Conservation (phyloP, 2,888 invertebrate genomes). For the Lasioglossum morio region DNA sequence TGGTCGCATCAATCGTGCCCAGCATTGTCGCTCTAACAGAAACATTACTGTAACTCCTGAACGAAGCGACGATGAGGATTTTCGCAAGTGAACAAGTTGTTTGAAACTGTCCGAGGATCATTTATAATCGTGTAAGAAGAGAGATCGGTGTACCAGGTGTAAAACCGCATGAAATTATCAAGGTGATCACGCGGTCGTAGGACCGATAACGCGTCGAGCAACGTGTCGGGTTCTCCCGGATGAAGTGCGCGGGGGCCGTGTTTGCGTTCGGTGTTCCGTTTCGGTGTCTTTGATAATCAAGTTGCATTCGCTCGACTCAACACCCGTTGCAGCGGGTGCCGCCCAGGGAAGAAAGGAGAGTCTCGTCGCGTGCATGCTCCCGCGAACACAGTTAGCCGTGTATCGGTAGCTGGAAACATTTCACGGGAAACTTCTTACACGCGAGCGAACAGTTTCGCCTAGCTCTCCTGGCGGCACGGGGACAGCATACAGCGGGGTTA, state of each 20-base stretch:
- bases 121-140: not conserved
- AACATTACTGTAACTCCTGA: too few species aligned
- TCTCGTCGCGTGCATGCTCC: slow-evolving; percentile 4
- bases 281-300: slow-evolving; percentile 32
- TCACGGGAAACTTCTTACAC: slow-evolving; percentile 73
- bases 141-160: not conserved
- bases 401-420: slow-evolving; percentile 55
- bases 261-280: not conserved
- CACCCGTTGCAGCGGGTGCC: not conserved
- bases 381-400: slow-evolving; percentile 10
- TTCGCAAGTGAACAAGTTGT: too few species aligned
- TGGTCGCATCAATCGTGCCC: too few species aligned
- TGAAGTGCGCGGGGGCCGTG: not conserved
- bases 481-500: slow-evolving; percentile 10
- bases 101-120: too few species aligned
- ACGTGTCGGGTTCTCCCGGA: not conserved
- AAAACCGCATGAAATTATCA: not conserved
- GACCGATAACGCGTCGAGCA: not conserved
- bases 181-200: not conserved
- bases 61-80: too few species aligned
- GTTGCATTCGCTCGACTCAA: slow-evolving; percentile 22
- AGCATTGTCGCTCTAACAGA: too few species aligned
- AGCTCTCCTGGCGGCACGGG: slow-evolving; percentile 30
- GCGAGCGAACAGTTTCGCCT: slow-evolving; percentile 73
- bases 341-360: not conserved